Percentiles rank a stretch among this genome's conserved stretches.
phyloP scores from a whole-genome alignment of 2,888 invertebrate genomes.

The Sesia bembeciformis region DNA sequence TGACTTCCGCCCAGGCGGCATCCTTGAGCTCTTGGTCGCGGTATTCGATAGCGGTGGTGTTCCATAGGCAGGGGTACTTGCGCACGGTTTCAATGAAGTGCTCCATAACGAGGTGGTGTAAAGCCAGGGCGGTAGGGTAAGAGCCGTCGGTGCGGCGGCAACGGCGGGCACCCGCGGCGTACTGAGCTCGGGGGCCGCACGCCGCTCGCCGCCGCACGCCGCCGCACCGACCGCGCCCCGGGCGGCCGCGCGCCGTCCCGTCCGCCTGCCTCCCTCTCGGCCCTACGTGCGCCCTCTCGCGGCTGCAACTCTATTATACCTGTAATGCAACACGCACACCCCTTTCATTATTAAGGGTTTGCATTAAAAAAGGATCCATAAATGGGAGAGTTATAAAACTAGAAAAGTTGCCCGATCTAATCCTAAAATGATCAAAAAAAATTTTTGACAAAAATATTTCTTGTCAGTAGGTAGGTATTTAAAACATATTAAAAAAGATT shows the following conservation, averaged over 20 bases:
- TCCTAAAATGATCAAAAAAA: no score
- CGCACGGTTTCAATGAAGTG: constrained; percentile 60
- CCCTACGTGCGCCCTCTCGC: constrained; percentile 9
- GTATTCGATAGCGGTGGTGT: constrained; percentile 63
- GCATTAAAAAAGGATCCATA: no score
- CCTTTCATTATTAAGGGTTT: background rate
- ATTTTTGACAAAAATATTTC: no score
- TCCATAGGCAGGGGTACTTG: constrained; percentile 66
- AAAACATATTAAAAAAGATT: no score
- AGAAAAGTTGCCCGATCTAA: no score
- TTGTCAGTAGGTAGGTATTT: no score
- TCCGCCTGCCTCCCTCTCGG: constrained; percentile 10
- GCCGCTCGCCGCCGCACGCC: constrained; percentile 14
- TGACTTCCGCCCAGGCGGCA: constrained; percentile 64
- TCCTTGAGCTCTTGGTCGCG: constrained; percentile 69
- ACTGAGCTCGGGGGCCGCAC: constrained; percentile 16
- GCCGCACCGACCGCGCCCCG: constrained; percentile 21
- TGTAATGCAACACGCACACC: no score
- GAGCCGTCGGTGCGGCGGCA: constrained; percentile 10
- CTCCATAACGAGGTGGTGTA: constrained; percentile 37
- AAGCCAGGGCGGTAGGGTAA: constrained; percentile 2
- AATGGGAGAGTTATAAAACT: no score
- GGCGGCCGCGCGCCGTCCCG: constrained; percentile 11
- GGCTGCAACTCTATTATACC: background rate
- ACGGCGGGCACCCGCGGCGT: constrained; percentile 14